Conservation (phyloP, 2,888 invertebrate genomes). For the Latrodectus hesperus region DNA sequence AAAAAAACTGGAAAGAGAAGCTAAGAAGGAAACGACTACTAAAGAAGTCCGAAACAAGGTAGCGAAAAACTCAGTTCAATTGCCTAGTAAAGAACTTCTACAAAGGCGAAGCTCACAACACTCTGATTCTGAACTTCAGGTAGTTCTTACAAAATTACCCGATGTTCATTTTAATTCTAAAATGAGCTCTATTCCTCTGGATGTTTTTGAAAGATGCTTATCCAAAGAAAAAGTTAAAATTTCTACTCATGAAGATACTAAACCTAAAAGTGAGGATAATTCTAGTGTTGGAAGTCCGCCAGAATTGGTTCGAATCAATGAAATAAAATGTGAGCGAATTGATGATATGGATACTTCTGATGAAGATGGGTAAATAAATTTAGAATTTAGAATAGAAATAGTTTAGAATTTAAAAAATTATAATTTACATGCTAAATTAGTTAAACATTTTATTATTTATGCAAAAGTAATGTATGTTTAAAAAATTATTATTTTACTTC, state of each 20-base stretch:
- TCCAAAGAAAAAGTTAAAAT: background rate
- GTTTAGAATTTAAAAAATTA: no score
- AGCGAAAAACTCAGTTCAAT: slow-evolving; percentile 1
- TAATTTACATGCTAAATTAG: no score
- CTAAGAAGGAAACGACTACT: background rate
- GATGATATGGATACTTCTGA: no score
- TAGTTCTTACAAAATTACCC: slow-evolving; percentile 39
- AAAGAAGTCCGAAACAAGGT: background rate
- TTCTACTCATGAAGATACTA: background rate
- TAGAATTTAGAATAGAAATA: no score
- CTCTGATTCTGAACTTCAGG: slow-evolving; percentile 38
- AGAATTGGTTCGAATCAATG: slow-evolving; percentile 26
- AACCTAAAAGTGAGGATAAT: background rate
- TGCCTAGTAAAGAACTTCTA: background rate
- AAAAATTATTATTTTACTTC: no score
- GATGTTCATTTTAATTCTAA: slow-evolving; percentile 19
- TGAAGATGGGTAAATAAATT: no score
- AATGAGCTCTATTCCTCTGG: slow-evolving; percentile 5
- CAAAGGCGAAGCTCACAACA: slow-evolving; percentile 14
- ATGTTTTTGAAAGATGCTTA: slow-evolving; percentile 3
- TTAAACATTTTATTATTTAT: no score
- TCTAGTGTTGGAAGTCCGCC: slow-evolving; percentile 35
- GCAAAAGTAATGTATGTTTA: no score
- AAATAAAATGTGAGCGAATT: background rate
- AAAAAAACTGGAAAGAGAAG: background rate